A percentile compares a stretch with the other conserved stretches of the same genome.
These are phyloP conservation scores for Eutrigla gurnardus DNA, from an alignment of 2,797 vertebrate genomes.

Conservation along the genomic window DNA sequence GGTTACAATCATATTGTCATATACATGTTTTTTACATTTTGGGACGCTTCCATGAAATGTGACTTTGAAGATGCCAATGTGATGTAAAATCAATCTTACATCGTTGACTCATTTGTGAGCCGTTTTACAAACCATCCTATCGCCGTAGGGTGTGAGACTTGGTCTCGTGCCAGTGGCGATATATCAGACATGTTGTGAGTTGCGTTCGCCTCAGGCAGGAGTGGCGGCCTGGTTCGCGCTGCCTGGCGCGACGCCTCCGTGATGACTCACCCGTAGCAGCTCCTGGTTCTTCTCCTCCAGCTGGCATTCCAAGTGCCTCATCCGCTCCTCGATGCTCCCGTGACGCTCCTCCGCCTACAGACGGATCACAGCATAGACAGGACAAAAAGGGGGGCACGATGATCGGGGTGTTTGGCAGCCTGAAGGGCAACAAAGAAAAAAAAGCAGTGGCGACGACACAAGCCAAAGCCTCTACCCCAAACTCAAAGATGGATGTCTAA, in stretches of 20 bases:
- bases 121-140: conserved; percentile 31
- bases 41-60: not conserved
- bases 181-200: conserved; percentile 41
- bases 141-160: conserved; percentile 26
- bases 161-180: conserved; percentile 42
- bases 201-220: conserved; percentile 43
- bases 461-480: conserved; percentile 93
- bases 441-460: conserved; percentile 85
- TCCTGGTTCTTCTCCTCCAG: conserved; percentile 99
- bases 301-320: conserved; percentile 97
- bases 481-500: conserved; percentile 89
- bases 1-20: not conserved
- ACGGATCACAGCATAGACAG: conserved; percentile 62
- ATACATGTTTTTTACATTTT: not conserved
- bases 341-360: conserved; percentile 97
- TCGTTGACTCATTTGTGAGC: conserved; percentile 20
- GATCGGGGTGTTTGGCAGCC: conserved; percentile 71
- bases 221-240: conserved; percentile 43
- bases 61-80: conserved; percentile 4
- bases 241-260: conserved; percentile 55
- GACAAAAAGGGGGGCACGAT: conserved; percentile 47
- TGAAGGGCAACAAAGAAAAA: conserved; percentile 42
- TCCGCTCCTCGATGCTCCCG: conserved; percentile 97
- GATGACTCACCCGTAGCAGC: conserved; percentile 92
- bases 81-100: conserved; percentile 6